Conservation (phyloP, 2,113 vertebrate species). For the Oplegnathus fasciatus region DNA sequence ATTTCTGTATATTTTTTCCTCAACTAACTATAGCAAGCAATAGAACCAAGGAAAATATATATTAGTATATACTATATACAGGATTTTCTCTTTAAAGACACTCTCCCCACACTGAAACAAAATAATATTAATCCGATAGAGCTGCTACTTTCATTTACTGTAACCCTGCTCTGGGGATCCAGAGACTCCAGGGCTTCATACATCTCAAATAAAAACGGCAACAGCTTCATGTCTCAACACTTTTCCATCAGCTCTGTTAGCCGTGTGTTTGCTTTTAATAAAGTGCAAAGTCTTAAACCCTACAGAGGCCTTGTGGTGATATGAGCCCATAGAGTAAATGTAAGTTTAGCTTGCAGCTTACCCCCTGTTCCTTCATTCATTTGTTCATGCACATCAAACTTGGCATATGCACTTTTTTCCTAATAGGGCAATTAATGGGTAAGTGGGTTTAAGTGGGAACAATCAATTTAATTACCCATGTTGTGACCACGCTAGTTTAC, state of each 20-base stretch:
- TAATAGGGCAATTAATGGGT: conserved; percentile 22
- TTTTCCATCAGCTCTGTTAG: conserved; percentile 79
- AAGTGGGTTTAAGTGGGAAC: conserved; percentile 6
- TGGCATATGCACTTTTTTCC: not conserved
- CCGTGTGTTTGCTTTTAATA: conserved; percentile 72
- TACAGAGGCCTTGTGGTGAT: conserved; percentile 23
- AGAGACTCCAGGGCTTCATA: conserved; percentile 86
- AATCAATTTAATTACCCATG: conserved; percentile 44
- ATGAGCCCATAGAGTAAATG: not conserved
- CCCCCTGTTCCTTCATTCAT: not conserved
- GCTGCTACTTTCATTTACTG: conserved; percentile 88
- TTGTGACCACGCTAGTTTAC: conserved; percentile 41
- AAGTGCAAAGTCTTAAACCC: conserved; percentile 46
- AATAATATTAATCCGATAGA: conserved; percentile 86
- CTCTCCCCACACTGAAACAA: conserved; percentile 77
- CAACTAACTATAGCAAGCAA: conserved; percentile 12
- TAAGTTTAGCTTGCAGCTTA: conserved; percentile 1
- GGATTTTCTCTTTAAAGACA: conserved; percentile 73
- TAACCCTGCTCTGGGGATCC: conserved; percentile 86
- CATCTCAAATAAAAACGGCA: conserved; percentile 88
- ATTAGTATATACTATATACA: not conserved
- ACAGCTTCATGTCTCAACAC: conserved; percentile 88
- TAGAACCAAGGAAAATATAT: not conserved
- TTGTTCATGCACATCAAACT: not conserved
- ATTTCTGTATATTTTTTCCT: conserved; percentile 27